phyloP scores from a whole-genome alignment of 2,797 vertebrate species.

The Chiropotes sagulatus region DNA sequence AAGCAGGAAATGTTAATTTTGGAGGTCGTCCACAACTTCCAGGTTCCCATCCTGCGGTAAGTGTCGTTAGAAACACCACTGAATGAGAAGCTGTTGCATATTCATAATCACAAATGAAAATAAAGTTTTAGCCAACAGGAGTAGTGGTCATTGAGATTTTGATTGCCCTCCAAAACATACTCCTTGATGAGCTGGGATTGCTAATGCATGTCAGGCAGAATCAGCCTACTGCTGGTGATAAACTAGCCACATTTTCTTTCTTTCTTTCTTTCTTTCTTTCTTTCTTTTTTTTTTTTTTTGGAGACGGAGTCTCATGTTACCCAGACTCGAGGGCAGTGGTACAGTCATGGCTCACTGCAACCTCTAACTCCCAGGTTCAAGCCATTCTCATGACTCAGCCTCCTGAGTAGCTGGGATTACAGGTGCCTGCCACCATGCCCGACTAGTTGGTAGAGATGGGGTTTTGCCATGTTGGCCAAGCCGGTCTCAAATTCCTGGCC shows the following conservation, averaged over 20 bases:
- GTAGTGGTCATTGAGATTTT: background rate
- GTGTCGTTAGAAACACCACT: background rate
- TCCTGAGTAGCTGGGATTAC: background rate
- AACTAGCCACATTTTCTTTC: background rate
- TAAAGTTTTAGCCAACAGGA: background rate
- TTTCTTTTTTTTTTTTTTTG: background rate
- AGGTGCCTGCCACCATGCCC: background rate
- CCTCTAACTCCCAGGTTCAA: background rate
- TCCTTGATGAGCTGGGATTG: background rate
- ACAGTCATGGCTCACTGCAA: background rate
- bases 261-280: too few relatives aligned
- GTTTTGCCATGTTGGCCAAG: background rate
- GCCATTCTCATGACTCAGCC: background rate
- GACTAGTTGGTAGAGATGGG: background rate
- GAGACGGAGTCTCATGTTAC: background rate
- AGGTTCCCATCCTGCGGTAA: constrained; percentile 77
- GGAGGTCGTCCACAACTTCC: constrained; percentile 59
- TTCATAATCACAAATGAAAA: background rate
- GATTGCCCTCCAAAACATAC: background rate
- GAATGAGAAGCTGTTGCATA: background rate
- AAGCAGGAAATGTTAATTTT: constrained; percentile 73
- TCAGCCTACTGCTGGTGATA: background rate
- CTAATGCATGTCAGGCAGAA: background rate
- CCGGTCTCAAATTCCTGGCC: background rate
- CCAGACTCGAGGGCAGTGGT: background rate